phyloP scores from a whole-genome alignment of 2,797 vertebrate species.

The Austrolebias charrua region DNA sequence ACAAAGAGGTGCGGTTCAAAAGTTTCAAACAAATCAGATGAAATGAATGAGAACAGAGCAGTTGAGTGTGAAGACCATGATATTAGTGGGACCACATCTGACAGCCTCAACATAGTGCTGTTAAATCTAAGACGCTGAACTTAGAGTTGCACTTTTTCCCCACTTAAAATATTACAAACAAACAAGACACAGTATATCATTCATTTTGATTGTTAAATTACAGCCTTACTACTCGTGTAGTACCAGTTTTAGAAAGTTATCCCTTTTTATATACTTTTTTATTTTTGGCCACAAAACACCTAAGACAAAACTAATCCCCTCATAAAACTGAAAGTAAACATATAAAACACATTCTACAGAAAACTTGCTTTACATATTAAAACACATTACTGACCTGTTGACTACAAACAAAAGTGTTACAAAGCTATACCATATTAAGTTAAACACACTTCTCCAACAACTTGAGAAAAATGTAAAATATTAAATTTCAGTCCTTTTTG shows the following conservation, averaged over 20 bases:
- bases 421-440: too few relatives aligned
- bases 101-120: neutral
- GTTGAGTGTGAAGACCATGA: constrained; percentile 4
- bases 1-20: neutral
- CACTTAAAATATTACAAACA: neutral
- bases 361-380: too few relatives aligned
- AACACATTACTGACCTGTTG: too few relatives aligned
- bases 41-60: constrained; percentile 7
- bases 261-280: neutral
- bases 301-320: too few relatives aligned
- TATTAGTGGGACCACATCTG: constrained; percentile 1
- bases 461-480: too few relatives aligned
- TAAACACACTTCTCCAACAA: too few relatives aligned
- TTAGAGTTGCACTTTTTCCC: neutral
- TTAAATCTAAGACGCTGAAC: too few relatives aligned
- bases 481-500: too few relatives aligned
- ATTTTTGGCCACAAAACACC: too few relatives aligned
- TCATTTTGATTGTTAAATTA: neutral
- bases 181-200: neutral
- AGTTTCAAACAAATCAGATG: constrained; percentile 20
- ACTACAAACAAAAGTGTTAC: too few relatives aligned
- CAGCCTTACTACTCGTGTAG: neutral
- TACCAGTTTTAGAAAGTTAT: neutral
- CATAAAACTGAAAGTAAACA: too few relatives aligned
- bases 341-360: too few relatives aligned